phyloP scores from a whole-genome alignment of 2,113 vertebrate species.

The Pelodiscus sinensis region DNA sequence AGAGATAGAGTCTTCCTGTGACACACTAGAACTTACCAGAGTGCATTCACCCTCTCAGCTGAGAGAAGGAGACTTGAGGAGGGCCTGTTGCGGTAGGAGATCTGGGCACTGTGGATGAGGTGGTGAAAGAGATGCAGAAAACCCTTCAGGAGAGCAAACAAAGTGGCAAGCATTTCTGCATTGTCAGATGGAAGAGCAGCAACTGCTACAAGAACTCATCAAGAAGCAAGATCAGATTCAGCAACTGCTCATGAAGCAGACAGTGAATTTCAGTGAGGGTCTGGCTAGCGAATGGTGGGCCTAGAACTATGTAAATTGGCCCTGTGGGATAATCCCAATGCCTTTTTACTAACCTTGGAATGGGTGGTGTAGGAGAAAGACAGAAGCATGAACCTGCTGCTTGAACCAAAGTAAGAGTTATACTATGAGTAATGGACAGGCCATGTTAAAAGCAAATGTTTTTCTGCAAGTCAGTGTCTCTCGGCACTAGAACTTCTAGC shows the following conservation, averaged over 20 bases:
- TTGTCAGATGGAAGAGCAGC: background rate
- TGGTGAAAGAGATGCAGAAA: background rate
- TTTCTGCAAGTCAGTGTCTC: no score
- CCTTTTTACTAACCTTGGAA: background rate
- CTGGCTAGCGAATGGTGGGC: background rate
- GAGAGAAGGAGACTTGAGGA: background rate
- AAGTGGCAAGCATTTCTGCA: background rate
- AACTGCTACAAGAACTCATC: background rate
- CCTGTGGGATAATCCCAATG: background rate
- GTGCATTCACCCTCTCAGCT: background rate
- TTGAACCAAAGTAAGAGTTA: no score
- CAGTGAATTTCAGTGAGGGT: background rate
- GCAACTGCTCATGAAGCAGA: background rate
- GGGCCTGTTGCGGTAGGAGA: background rate
- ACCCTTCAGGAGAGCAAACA: background rate
- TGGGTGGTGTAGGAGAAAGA: no score
- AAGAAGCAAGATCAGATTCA: background rate
- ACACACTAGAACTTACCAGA: background rate
- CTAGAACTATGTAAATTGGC: background rate
- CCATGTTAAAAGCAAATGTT: no score
- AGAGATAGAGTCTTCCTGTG: background rate
- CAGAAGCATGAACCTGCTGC: no score
- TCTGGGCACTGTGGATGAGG: background rate
- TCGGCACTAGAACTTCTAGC: no score
- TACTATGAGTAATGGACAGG: no score